These are phyloP conservation scores for Chromobotia macracanthus DNA, from an alignment of 2,797 vertebrate species.

Conservation along the genomic window DNA sequence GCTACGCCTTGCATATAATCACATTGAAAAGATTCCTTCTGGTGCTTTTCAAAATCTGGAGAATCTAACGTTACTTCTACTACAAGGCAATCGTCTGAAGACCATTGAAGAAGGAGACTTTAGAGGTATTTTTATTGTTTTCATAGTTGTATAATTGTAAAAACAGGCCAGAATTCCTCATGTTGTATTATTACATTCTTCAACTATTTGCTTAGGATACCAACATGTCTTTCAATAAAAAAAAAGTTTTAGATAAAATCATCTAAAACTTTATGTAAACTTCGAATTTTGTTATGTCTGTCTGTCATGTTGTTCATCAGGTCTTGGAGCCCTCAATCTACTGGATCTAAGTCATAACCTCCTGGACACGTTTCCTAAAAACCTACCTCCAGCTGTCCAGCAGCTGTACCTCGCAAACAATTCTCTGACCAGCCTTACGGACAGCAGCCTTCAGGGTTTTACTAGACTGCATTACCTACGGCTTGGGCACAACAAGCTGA, in stretches of 20 bases:
- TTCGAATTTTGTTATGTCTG: conserved; percentile 20
- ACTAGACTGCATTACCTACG: conserved; percentile 71
- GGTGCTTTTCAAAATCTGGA: conserved; percentile 69
- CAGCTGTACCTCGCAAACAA: conserved; percentile 81
- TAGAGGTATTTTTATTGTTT: conserved; percentile 64
- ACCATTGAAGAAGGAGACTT: conserved; percentile 69
- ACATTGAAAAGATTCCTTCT: conserved; percentile 69
- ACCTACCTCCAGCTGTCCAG: conserved; percentile 74
- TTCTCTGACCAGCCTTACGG: conserved; percentile 63
- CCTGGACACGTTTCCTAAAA: conserved; percentile 68
- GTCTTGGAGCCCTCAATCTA: conserved; percentile 69
- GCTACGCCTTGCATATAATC: conserved; percentile 77
- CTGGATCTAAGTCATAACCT: conserved; percentile 77
- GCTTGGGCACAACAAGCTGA: conserved; percentile 72
- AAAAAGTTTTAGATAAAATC: too few species aligned
- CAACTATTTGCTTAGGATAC: background rate
- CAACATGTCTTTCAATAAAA: background rate
- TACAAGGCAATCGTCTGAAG: conserved; percentile 78
- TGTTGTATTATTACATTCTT: background rate
- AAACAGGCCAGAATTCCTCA: background rate
- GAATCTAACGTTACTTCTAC: conserved; percentile 76
- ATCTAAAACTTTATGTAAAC: conserved; percentile 31
- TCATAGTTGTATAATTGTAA: background rate
- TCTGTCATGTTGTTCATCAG: conserved; percentile 61
- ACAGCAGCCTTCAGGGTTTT: conserved; percentile 69